Conservation (phyloP, 2,888 invertebrate species). For the Aphelenchoides bicaudatus region DNA sequence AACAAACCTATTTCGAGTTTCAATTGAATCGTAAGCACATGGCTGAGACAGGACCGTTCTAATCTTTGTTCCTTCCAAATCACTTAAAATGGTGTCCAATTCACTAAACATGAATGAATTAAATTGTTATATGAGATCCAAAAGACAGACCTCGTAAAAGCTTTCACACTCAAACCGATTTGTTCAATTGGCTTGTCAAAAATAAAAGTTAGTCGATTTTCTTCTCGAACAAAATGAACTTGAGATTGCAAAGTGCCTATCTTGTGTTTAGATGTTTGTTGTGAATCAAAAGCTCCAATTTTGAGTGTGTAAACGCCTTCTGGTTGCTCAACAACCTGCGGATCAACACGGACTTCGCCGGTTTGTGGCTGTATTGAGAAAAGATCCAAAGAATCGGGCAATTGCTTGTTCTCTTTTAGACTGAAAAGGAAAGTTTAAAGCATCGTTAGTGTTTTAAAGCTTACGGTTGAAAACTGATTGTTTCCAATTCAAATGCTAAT, state of each 20-base stretch:
- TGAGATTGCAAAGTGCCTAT: background rate
- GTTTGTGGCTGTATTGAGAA: background rate
- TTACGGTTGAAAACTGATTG: constrained; percentile 10
- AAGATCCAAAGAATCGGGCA: constrained; percentile 11
- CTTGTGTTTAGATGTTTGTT: background rate
- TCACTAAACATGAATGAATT: background rate
- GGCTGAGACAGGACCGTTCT: background rate
- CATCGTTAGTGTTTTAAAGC: too few species aligned
- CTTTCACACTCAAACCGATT: constrained; percentile 38
- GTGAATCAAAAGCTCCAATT: background rate
- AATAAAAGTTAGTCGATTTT: constrained; percentile 38
- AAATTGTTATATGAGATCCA: background rate
- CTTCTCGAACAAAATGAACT: background rate
- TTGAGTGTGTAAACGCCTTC: constrained; percentile 1
- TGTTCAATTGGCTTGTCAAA: constrained; percentile 41
- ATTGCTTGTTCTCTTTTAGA: too few species aligned
- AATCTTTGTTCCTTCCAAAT: background rate
- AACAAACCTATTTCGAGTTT: constrained; percentile 10
- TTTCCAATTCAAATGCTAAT: constrained; percentile 6
- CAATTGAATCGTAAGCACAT: background rate
- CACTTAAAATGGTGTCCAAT: constrained; percentile 1
- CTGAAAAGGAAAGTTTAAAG: too few species aligned
- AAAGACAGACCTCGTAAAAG: constrained; percentile 19
- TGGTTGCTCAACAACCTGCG: background rate
- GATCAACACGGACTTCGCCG: constrained; percentile 5